Evolutionary conservation across 2,888 invertebrate species (phyloP).

Genomic region (Diachrysia chrysitis): DNA sequence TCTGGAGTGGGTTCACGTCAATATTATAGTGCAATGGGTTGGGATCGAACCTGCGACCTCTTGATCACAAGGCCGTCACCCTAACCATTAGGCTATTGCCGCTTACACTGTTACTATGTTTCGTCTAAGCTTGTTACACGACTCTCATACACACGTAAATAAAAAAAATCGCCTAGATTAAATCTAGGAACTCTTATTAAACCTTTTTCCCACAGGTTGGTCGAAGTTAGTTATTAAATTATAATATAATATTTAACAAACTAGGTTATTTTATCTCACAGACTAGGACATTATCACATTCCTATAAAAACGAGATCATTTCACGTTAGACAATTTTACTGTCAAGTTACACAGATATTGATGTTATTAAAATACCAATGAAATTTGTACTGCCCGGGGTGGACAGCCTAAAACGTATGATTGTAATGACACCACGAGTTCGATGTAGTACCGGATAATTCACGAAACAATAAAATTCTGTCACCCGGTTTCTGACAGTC

Average conservation of each 20-base stretch:
- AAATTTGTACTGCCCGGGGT: constrained; percentile 72
- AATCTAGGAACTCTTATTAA: neutral
- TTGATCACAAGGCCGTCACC: too few species aligned
- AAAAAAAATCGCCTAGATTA: too few species aligned
- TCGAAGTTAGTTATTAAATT: neutral
- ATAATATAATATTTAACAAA: neutral
- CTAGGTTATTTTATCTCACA: neutral
- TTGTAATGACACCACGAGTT: constrained; percentile 22
- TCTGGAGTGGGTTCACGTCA: too few species aligned
- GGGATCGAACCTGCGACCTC: too few species aligned
- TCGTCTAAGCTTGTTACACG: too few species aligned
- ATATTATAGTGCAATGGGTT: too few species aligned
- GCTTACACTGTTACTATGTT: too few species aligned
- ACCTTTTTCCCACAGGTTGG: neutral
- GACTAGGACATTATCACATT: constrained; percentile 39
- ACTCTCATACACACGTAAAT: too few species aligned
- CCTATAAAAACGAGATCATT: constrained; percentile 39
- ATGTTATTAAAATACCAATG: constrained; percentile 71
- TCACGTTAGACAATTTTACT: constrained; percentile 51
- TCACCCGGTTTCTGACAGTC: too few species aligned
- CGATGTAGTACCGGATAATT: constrained; percentile 6
- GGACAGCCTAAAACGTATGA: constrained; percentile 43
- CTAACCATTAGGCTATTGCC: too few species aligned
- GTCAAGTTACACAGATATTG: constrained; percentile 46
- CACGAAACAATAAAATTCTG: too few species aligned